Evolutionary conservation across 2,888 invertebrate genomes (phyloP).

Genomic region (Megaustenia siamemsis): DNA sequence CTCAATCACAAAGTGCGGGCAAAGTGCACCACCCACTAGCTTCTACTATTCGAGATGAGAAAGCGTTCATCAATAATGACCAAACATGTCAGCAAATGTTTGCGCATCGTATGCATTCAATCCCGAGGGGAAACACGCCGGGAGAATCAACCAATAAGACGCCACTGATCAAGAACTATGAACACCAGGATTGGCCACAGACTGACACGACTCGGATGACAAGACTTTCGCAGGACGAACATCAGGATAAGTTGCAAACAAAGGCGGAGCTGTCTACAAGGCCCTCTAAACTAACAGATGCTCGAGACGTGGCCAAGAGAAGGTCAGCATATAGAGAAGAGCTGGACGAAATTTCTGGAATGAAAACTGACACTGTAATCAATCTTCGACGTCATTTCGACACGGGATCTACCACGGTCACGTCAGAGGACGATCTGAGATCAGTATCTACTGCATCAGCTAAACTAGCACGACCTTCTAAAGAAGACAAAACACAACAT

Average conservation of each 20-base stretch:
- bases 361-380: constrained; percentile 52
- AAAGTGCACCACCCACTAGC: neutral
- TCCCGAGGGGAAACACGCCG: neutral
- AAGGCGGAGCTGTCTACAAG: neutral
- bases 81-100: constrained; percentile 57
- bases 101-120: constrained; percentile 42
- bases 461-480: constrained; percentile 45
- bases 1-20: constrained; percentile 51
- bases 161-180: neutral
- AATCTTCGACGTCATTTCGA: constrained; percentile 55
- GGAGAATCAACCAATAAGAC: neutral
- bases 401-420: constrained; percentile 36
- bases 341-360: constrained; percentile 48
- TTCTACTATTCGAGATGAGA: neutral
- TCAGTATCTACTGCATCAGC: constrained; percentile 47
- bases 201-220: too few relatives aligned
- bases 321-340: constrained; percentile 68
- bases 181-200: neutral
- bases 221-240: neutral
- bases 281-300: neutral
- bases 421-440: constrained; percentile 53
- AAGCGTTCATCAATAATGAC: constrained; percentile 37
- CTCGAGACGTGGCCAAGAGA: constrained; percentile 51
- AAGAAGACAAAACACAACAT: constrained; percentile 47
- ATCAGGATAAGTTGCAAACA: neutral